Evolutionary conservation across 2,888 invertebrate genomes (phyloP), one percentile per base, ranked within the genome.

Genomic region (Nomada fabriciana): DNA sequence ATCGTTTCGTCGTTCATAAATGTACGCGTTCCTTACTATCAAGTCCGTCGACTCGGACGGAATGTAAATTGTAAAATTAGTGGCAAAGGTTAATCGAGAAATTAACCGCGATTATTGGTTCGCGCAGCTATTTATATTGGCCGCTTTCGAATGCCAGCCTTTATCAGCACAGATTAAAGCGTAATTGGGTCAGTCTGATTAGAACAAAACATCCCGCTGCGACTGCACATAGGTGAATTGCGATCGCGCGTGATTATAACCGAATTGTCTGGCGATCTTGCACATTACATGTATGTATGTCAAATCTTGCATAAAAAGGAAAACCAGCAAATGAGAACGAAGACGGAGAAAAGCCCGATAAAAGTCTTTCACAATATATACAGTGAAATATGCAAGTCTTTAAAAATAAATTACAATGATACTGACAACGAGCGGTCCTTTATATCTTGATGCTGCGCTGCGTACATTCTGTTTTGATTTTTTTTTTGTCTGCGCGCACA

Each of bases 391-490:
- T 3, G 18, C 20, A 0, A 29, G 25, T 18, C 10, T 25, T 2
- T 15, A 20, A 15, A 1, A 23, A 43, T 15, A 25, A 25, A 23
- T 5, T 15, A 43, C 4, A 43, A 20, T 20, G 72, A 67, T 71
- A 78, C 65, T 70, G 80, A 80, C 72, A 36, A 20, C 18, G 50
- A 53, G 7, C 36, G 36, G 7, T 36, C 36, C 75, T 76, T 72
- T 75, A 82, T 77, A 65, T 60, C 61, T 36, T 52, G 67, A 4
- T 20, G 25, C 50, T 53, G 36, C 53, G 4, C 61, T 61, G 63
- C 47, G 42, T 43, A 43, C 57, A 61, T 18, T 47, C 80, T 83
- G 78, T 87, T 78, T 80, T 74, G 76, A 77, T 82, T 82, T 76
- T 82, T 57, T 68, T 73, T 52, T 47, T 60, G 36, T 55, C 23